These are phyloP conservation scores for Drosophila kohkoa DNA, from an alignment of 1,140 invertebrate species.

Conservation along the genomic window DNA sequence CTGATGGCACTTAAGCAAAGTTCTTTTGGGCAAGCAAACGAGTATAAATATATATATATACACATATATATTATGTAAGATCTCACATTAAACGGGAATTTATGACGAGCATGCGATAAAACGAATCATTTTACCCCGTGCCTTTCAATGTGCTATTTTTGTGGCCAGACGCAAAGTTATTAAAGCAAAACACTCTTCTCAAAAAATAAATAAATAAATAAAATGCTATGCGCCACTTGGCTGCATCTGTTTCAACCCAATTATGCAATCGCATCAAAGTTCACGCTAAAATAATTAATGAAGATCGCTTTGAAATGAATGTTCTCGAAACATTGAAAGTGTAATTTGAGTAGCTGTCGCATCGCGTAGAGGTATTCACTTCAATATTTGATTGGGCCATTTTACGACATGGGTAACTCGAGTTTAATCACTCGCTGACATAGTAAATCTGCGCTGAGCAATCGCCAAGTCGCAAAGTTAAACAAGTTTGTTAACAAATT, in stretches of 20 bases:
- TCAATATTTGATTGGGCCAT: constrained; percentile 20
- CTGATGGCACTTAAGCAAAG: constrained; percentile 35
- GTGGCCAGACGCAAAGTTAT: constrained; percentile 18
- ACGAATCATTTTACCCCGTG: constrained; percentile 10
- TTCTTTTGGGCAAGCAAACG: constrained; percentile 6
- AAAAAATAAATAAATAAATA: not conserved
- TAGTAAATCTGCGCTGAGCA: constrained; percentile 7
- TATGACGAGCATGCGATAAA: constrained; percentile 31
- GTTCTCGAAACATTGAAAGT: not conserved
- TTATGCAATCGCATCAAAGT: constrained; percentile 9
- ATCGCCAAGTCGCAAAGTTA: not conserved
- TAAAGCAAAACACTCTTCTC: not conserved
- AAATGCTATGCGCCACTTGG: constrained; percentile 3
- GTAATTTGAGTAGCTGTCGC: not conserved
- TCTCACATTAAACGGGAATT: constrained; percentile 42
- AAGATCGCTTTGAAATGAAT: not conserved
- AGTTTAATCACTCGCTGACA: constrained; percentile 51
- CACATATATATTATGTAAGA: constrained; percentile 37
- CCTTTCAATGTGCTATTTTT: constrained; percentile 29
- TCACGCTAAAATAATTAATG: constrained; percentile 4
- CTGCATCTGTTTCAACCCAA: constrained; percentile 8
- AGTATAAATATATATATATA: constrained; percentile 21
- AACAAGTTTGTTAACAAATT: constrained; percentile 58
- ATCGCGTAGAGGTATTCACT: not conserved
- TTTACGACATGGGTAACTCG: constrained; percentile 32